Conservation (phyloP, 2,888 invertebrate genomes). For the Tetanocera ferruginea region DNA sequence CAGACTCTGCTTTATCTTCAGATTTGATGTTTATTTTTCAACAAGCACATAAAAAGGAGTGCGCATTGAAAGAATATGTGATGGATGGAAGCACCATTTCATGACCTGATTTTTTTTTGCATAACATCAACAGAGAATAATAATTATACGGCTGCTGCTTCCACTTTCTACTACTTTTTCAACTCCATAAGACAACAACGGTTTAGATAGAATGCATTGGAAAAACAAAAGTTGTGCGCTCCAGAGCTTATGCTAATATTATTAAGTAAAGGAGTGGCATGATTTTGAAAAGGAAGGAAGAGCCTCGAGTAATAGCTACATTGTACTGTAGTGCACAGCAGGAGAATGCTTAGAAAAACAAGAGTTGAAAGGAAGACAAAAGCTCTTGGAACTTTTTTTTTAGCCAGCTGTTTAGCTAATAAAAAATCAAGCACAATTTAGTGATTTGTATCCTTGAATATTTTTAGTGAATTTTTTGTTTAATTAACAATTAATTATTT, state of each 20-base stretch:
- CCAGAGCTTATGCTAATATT: conserved; percentile 29
- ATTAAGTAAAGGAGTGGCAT: not conserved
- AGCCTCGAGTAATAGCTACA: not conserved
- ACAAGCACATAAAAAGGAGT: conserved; percentile 1
- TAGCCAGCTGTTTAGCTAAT: not conserved
- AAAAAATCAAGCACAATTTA: not conserved
- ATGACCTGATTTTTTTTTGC: conserved; percentile 22
- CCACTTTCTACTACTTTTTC: not conserved
- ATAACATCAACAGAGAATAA: not conserved
- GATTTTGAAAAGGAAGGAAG: not conserved
- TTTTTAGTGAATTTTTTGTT: not conserved
- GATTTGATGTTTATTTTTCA: conserved; percentile 19
- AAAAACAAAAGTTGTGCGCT: conserved; percentile 13
- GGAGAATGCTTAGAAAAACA: not conserved
- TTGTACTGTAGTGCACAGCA: not conserved
- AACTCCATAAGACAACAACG: not conserved
- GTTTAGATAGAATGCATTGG: not conserved
- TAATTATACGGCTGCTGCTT: not conserved
- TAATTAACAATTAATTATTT: too few relatives aligned
- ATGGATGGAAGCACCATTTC: not conserved
- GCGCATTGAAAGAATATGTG: not conserved
- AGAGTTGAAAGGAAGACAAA: not conserved
- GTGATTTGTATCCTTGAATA: not conserved
- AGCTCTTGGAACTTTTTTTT: not conserved
- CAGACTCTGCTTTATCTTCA: conserved; percentile 12